Percentiles rank a stretch among this genome's conserved stretches.
Conservation (phyloP, 2,113 vertebrate genomes). For the Falco punctatus region DNA sequence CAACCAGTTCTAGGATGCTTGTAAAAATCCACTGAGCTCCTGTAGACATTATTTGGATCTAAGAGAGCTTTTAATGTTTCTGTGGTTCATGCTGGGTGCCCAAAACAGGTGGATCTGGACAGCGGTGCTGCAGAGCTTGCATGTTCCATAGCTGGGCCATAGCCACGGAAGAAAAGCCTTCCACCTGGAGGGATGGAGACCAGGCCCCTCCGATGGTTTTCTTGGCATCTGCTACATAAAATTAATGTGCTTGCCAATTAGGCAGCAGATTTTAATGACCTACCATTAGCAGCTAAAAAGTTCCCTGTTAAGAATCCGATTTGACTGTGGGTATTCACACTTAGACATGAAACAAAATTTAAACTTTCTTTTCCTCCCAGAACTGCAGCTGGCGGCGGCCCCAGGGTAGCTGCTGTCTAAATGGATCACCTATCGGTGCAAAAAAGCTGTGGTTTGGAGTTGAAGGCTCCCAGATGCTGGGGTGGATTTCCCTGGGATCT, state of each 20-base stretch:
- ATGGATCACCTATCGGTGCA: neutral
- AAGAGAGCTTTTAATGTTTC: neutral
- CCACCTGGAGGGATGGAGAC: neutral
- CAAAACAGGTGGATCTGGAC: neutral
- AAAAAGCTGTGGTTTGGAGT: neutral
- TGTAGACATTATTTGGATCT: neutral
- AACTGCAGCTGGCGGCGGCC: fast-evolving
- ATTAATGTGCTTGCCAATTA: neutral
- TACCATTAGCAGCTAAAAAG: neutral
- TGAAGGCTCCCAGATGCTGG: neutral
- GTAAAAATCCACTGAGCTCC: neutral
- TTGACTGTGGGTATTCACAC: neutral
- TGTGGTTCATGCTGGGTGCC: neutral
- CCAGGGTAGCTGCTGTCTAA: neutral
- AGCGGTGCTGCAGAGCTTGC: fast-evolving
- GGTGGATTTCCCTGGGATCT: neutral
- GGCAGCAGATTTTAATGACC: neutral
- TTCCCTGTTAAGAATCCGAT: neutral
- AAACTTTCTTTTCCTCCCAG: neutral
- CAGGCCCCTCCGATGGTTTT: neutral
- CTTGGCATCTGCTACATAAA: neutral
- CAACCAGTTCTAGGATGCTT: neutral
- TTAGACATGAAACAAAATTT: neutral
- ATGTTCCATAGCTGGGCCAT: neutral
- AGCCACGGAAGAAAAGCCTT: neutral